Base-by-base conservation (phyloP, 2,888 invertebrate species). In the Apocheima hispidaria region DNA sequence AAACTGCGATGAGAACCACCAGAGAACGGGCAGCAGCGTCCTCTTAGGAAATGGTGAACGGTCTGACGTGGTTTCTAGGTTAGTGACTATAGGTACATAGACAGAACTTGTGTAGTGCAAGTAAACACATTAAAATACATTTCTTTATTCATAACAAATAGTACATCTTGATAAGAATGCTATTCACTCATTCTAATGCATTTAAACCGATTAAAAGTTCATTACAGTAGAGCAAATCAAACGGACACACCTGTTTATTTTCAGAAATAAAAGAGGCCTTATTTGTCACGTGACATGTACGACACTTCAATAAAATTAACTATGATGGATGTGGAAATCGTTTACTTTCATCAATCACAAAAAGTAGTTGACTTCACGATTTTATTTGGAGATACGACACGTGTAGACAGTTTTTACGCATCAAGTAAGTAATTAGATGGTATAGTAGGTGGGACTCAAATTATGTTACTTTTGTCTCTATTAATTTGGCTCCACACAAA, bases 301-400 rank as follows among this genome's bases (percentile, higher is more conserved):
- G 88, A 88, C 84, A 86, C 87, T 86, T 81, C 88, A 87, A 89
- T 90, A 87, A 89, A 88, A 90, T 89, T 90, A 91, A 90, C 89
- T 74, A 86, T 92, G 92, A 92, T 90, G 79, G 89, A 92, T 92
- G 88, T 84, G 87, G 85, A 84, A 81, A 86, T 84, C 84, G 75
- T 72, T 72, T 57, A 53, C 60, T 66, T 74, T 82, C 90, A 92
- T 92, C 88, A 87, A 92, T 92, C 91, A 92, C 83, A 62, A 72
- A 81, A 83, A 81, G 85, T 84, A 81, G 71, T n/a, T 74, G 75
- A 80, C 81, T 79, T 81, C 73, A 70, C 60, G 74, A 81, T 82
- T 74, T 65, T 55, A 69, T 60, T 54, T 53, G 53, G 16, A 50
- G 46, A 46, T 46, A 64, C 75, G 78, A 74, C 48, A 74, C 82